These are phyloP conservation scores for Pipra filicauda DNA, from an alignment of 2,113 vertebrate species.

Conservation along the genomic window DNA sequence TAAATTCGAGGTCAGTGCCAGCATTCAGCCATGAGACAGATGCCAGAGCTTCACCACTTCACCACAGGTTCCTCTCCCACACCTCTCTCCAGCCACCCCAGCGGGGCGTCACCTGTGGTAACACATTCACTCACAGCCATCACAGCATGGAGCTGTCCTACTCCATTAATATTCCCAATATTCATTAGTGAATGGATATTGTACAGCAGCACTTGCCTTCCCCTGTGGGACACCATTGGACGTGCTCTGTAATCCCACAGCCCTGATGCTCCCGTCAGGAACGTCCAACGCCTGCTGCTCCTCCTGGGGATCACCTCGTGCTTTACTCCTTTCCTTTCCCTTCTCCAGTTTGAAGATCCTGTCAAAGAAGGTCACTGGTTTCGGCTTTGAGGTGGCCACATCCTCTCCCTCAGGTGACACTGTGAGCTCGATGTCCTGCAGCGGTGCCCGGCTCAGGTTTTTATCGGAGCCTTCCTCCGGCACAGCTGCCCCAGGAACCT, in stretches of 20 bases:
- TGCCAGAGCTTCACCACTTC: neutral
- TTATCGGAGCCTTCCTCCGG: neutral
- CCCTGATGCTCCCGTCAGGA: neutral
- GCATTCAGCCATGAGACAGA: rapidly evolving
- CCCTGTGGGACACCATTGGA: neutral
- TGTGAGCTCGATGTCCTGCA: neutral
- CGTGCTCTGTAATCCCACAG: neutral
- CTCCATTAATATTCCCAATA: neutral
- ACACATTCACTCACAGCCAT: neutral
- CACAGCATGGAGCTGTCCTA: neutral
- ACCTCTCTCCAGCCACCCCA: neutral
- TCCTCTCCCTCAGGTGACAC: neutral
- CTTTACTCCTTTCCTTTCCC: neutral
- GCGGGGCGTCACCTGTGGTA: rapidly evolving
- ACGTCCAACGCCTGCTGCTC: neutral
- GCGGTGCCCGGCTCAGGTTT: neutral
- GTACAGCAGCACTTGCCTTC: slow-evolving; percentile 65
- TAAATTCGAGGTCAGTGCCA: neutral
- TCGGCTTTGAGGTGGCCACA: neutral
- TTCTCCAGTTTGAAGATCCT: slow-evolving; percentile 80
- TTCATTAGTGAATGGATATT: rapidly evolving
- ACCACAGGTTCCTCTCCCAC: neutral
- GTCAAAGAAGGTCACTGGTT: slow-evolving; percentile 70
- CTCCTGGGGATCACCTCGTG: neutral
- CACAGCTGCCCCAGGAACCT: slow-evolving; percentile 3